Evolutionary conservation across 2,113 vertebrate genomes (phyloP), one percentile per base, ranked within the genome.

Genomic region (Balaeniceps rex): DNA sequence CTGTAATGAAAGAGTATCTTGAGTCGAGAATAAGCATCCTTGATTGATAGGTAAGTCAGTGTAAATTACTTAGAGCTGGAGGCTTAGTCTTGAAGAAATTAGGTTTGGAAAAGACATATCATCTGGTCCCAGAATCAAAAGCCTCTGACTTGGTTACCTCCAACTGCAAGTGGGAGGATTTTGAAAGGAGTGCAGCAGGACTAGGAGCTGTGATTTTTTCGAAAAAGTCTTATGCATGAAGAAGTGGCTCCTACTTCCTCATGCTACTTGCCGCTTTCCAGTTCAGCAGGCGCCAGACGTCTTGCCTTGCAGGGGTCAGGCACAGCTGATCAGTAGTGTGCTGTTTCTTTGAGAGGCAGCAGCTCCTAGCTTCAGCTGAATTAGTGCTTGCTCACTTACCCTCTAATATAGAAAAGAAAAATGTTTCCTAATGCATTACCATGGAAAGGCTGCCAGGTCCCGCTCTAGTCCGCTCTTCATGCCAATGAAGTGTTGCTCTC

Each of bases 301-400:
- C 46, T 74, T 70, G 52, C 79, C 63, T 68, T 31, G 51, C 68
- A 54, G 66, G 47, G 72, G 7, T 51, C 69, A 58, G 61, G 57
- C 3, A 1, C 51, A 69, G 68, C 69, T 78, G 34, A 83, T 81
- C 6, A 0, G 0, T 34, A 47, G 26, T 7, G 0, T 40, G 70
- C 63, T 70, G 34, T 38, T 82, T 63, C 44, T 51, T 64, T 60
- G 78, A 64, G 75, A 88, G 52, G 54, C 49, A 76, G 58, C 54
- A 83, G 75, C 75, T 86, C 66, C 63, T 29, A 38, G 8, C 71
- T 88, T 79, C 83, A 80, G 25, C 58, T 80, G 55, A 70, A 58
- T 72, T 83, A n/a, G 38, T 70, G 72, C 65, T 84, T 84, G 26
- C 55, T n/a, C 29, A 9, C 51, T 87, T 91, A 21, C 28, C 54